Base-by-base conservation (phyloP, 2,888 invertebrate species). In the Nomada fabriciana region DNA sequence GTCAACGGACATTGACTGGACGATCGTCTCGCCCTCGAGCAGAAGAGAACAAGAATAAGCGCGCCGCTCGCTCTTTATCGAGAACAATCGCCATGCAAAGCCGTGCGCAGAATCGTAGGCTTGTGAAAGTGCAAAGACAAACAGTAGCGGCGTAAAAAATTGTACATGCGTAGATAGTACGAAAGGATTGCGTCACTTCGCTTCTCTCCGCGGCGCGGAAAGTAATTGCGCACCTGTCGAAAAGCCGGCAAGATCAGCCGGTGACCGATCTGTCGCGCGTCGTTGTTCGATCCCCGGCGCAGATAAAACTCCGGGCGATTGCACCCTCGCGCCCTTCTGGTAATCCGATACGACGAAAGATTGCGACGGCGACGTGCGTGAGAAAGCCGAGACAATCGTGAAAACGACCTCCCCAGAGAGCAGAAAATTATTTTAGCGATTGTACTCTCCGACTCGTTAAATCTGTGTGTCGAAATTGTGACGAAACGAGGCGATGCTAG, bases 301-400 rank as follows among this genome's bases (percentile, higher is more conserved):
- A 13, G 5, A 53, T 64, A 64, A 59, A n/a, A 55, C 52, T 4
- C 10, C 70, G 4, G 13, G 3, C 63, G 64, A 80, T 75, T 80
- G 53, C 42, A 52, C 23, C 20, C 64, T 47, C 57, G 5, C 60
- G 15, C 59, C 50, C 42, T 68, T 52, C 47, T 47, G 10, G 63
- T 77, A 84, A 86, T 87, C 79, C 50, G 67, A 82, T 72, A 72
- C 87, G 86, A 83, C 76, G 86, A 87, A 85, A 86, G 61, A 36
- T 53, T 57, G 68, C 18, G 76, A 82, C 73, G 42, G 20, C 23
- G 68, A 29, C 63, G 64, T 50, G 71, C 83, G 83, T 85, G 85
- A 81, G 85, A 85, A 85, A 59, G 61, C 25, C 42, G 52, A 67
- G 80, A 85, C 80, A 86, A 85, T 80, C 70, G 75, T 83, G 83